Evolutionary conservation across 2,888 invertebrate species (phyloP), one percentile per base, ranked within the genome.

Genomic region (Branchipolynoe longqiensis): DNA sequence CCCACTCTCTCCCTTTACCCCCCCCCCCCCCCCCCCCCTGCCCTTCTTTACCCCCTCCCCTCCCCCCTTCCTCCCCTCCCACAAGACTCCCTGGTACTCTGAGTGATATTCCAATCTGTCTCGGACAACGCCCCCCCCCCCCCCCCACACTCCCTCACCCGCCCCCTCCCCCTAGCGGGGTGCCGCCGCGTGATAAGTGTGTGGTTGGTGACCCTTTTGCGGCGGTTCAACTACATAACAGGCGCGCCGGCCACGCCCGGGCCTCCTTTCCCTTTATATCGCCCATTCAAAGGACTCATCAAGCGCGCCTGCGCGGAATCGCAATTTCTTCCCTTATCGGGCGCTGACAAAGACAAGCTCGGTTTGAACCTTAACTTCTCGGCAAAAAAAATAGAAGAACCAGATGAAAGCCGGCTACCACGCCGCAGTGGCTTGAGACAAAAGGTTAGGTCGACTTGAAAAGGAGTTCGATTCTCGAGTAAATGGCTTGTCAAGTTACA

Each of bases 401-500:
- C 48, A 78, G 78, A 78, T 78, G 48, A 78, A 78, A 78, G 78
- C 25, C 48, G 28, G 41, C 48, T 54, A 78, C 48, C 78, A 54
- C 78, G 78, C 78, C 48, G 22, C 69, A 33, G 69, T 38, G 69
- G 36, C 69, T 69, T 78, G 78, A 78, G 54, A 78, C 78, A 78
- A 78, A 78, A 41, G 78, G 41, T 78, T 78, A 78, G 78, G 78
- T 25, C 78, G 78, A 78, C 78, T 78, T 78, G 78, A 78, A 78
- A 78, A 78, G 78, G 78, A 78, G 41, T 78, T 78, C 48, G 78
- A 78, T 48, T 78, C 78, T 78, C 78, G 48, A 78, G 78, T 78
- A 78, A 78, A 78, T 78, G 78, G 78, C 78, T 78, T 78, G 78
- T 78, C 78, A 54, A 54, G 78, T 78, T 78, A 78, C 78, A 78